Evolutionary conservation across 1,140 invertebrate genomes (phyloP).

Genomic region (Tetraneura akinire): DNA sequence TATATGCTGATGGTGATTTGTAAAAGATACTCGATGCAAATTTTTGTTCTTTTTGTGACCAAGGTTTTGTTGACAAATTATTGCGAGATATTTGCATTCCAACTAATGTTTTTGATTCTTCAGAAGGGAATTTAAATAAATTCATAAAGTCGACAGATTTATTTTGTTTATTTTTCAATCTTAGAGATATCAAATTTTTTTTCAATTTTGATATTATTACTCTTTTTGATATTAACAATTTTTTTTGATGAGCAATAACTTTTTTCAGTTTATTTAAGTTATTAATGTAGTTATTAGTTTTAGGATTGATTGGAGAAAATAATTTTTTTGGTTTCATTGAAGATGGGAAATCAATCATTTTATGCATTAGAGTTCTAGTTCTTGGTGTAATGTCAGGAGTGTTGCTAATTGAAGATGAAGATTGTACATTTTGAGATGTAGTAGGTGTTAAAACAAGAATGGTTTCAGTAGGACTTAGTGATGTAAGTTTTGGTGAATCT

Average conservation of each 20-base stretch:
- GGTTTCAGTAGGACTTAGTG: not conserved
- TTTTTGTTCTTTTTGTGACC: not conserved
- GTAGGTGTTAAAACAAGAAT: not conserved
- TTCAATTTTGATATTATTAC: not conserved
- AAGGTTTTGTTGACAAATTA: not conserved
- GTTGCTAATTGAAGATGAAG: not conserved
- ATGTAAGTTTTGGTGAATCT: not conserved
- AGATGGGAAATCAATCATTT: constrained; percentile 5
- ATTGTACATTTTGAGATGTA: not conserved
- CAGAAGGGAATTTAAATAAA: not conserved
- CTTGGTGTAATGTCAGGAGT: not conserved
- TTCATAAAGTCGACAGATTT: constrained; percentile 9
- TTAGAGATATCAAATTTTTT: not conserved
- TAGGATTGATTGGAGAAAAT: too few relatives aligned
- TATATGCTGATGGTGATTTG: too few relatives aligned
- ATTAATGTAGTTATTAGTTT: too few relatives aligned
- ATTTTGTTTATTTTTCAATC: not conserved
- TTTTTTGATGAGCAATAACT: not conserved
- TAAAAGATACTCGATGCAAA: too few relatives aligned
- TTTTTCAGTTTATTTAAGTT: too few relatives aligned
- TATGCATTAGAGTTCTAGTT: not conserved
- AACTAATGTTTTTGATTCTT: not conserved
- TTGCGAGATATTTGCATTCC: not conserved
- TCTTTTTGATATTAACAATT: not conserved
- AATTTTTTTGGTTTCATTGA: not conserved